A percentile compares a stretch with the other conserved stretches of the same genome.
Conservation (phyloP, 2,113 vertebrate genomes). For the Anguilla japonica region DNA sequence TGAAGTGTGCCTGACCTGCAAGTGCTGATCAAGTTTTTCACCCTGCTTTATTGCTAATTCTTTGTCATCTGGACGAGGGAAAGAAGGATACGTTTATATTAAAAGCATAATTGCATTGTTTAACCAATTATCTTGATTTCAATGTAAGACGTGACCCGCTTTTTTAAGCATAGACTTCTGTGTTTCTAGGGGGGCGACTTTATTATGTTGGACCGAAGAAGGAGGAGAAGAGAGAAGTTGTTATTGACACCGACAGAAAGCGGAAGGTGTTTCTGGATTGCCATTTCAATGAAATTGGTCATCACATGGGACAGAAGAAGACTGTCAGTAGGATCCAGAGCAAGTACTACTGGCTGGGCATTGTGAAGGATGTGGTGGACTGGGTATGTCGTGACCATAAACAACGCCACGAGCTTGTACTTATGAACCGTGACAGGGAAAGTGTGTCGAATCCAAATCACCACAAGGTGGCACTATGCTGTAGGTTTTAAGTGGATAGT, state of each 20-base stretch:
- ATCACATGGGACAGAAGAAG: constrained; percentile 89
- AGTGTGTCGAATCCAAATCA: not conserved
- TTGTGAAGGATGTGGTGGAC: constrained; percentile 89
- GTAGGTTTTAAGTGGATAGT: not conserved
- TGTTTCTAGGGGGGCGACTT: constrained; percentile 72
- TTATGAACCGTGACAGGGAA: not conserved
- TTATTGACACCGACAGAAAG: constrained; percentile 80
- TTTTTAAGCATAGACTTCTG: not conserved
- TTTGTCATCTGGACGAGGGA: too few species aligned
- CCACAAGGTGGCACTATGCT: not conserved
- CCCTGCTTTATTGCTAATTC: too few species aligned
- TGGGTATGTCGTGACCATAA: constrained; percentile 69
- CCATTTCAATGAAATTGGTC: constrained; percentile 82
- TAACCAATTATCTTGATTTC: too few species aligned
- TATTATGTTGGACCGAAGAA: constrained; percentile 89
- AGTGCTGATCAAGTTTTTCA: too few species aligned
- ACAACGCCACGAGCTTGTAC: not conserved
- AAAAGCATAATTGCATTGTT: too few species aligned
- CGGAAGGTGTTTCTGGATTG: constrained; percentile 84
- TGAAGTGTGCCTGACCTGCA: too few species aligned
- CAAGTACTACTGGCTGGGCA: constrained; percentile 90
- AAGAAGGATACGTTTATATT: too few species aligned
- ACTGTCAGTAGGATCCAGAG: constrained; percentile 86
- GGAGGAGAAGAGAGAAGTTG: constrained; percentile 85
- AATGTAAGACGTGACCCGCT: too few species aligned